Base-by-base conservation (phyloP, 2,888 invertebrate species). In the Timema cristinae region DNA sequence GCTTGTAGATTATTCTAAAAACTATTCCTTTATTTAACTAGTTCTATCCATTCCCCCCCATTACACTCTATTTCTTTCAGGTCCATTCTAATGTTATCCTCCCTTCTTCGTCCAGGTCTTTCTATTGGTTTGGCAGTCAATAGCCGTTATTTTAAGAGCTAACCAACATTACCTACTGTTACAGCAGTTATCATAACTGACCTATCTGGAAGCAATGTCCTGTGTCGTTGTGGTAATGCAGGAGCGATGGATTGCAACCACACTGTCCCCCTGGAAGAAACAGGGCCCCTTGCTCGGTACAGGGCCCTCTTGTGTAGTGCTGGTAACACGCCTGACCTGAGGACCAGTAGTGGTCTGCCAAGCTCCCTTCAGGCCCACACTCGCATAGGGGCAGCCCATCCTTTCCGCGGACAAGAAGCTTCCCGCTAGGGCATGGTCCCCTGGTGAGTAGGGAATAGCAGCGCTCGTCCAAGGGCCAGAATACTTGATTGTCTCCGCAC, bases 251-350 rank as follows among this genome's bases (percentile, higher is more conserved):
- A 76, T 89, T 86, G 78, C 94, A 94, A 69, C 91, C 92, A 78
- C 94, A 94, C 47, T 82, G 85, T 2, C 88, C 85, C 11, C 89
- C 89, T 0, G 93, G 93, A 69, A 94, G 82, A 82, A 93, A 94
- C 71, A 94, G 82, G 80, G 91, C 88, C 0, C 94, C 94, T 8
- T 85, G 85, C 76, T 89, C 88, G 72, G 88, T 87, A 79, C 94
- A 94, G 0, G 94, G 94, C 0, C 94, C 94, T 75, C 86, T 85
- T 0, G 92, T 91, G 81, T 90, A 93, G 79, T 92, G 92, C 76
- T 92, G 90, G 80, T 92, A 91, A 79, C 94, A 94, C 1, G 90
- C 88, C n/a, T 88, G 86, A 67, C 86, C 85, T 2, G 82, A 81
- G 0, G 85, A 78, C 86, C 89, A 91, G 78, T 85, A 88, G 78